phyloP scores from a whole-genome alignment of 2,113 vertebrate genomes.

The Scortum barcoo region DNA sequence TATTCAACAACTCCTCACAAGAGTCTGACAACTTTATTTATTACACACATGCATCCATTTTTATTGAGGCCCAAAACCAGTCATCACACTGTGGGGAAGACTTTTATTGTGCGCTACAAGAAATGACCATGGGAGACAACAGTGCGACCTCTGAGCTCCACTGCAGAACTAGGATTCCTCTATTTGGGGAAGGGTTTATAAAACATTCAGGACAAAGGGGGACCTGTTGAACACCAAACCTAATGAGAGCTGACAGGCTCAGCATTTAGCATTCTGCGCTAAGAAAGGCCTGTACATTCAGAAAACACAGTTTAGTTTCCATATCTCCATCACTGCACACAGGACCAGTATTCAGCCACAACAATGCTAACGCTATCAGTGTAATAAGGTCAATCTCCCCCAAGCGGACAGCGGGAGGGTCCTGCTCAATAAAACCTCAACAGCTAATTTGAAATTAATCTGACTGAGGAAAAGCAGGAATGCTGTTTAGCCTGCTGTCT shows the following conservation, averaged over 20 bases:
- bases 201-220: constrained; percentile 68
- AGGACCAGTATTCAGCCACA: constrained; percentile 4
- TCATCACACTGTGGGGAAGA: not conserved
- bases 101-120: constrained; percentile 7
- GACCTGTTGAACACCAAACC: constrained; percentile 52
- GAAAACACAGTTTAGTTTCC: constrained; percentile 33
- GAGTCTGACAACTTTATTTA: constrained; percentile 25
- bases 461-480: constrained; percentile 11
- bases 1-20: constrained; percentile 30
- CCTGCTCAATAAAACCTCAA: constrained; percentile 37
- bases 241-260: constrained; percentile 60
- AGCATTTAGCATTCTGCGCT: constrained; percentile 39
- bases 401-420: not conserved
- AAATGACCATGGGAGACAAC: constrained; percentile 31
- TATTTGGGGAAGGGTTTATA: constrained; percentile 39
- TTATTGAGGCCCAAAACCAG: constrained; percentile 3
- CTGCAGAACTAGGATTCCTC: constrained; percentile 8
- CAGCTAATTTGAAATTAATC: constrained; percentile 40
- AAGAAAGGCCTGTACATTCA: constrained; percentile 21
- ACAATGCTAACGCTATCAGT: constrained; percentile 31
- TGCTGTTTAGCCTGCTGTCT: constrained; percentile 8
- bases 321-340: constrained; percentile 31
- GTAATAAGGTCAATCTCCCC: constrained; percentile 26
- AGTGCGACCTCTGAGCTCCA: constrained; percentile 11
- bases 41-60: not conserved